Conservation (phyloP, 2,113 vertebrate genomes). For the Aviceda subcristata region DNA sequence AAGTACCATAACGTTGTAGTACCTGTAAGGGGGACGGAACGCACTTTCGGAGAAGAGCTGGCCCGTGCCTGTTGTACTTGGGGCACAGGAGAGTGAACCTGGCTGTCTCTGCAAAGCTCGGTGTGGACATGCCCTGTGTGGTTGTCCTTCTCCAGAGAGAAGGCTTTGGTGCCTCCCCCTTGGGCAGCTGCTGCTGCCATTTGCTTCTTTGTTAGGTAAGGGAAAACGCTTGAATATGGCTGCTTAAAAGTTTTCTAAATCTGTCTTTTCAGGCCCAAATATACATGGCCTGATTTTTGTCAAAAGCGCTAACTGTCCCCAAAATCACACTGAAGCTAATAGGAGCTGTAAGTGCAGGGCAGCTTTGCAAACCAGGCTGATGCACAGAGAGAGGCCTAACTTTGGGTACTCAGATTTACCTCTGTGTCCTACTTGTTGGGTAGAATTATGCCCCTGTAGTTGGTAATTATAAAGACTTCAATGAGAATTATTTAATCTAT, state of each 20-base stretch:
- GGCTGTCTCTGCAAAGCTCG: neutral
- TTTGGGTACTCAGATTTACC: neutral
- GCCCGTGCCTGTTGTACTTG: neutral
- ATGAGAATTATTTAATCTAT: neutral
- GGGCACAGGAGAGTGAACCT: neutral
- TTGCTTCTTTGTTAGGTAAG: neutral
- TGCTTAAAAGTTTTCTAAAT: constrained; percentile 22
- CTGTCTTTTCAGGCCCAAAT: neutral
- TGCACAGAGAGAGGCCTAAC: neutral
- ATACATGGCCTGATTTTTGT: constrained; percentile 12
- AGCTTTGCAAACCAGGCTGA: neutral
- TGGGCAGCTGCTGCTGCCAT: neutral
- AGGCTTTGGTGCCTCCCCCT: neutral
- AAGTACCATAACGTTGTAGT: neutral
- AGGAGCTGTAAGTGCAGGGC: neutral
- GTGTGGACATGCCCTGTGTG: neutral
- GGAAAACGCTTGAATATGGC: neutral
- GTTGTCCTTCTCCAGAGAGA: neutral
- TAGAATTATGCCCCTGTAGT: neutral
- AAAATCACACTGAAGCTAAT: neutral
- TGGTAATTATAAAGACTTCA: neutral
- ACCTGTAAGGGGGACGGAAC: neutral
- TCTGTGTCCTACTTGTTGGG: neutral
- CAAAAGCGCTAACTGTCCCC: neutral
- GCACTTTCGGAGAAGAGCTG: neutral